Percentiles rank a stretch among this genome's conserved stretches.
Conservation (phyloP, 1,140 invertebrate species). For the Parapsyche elsis region DNA sequence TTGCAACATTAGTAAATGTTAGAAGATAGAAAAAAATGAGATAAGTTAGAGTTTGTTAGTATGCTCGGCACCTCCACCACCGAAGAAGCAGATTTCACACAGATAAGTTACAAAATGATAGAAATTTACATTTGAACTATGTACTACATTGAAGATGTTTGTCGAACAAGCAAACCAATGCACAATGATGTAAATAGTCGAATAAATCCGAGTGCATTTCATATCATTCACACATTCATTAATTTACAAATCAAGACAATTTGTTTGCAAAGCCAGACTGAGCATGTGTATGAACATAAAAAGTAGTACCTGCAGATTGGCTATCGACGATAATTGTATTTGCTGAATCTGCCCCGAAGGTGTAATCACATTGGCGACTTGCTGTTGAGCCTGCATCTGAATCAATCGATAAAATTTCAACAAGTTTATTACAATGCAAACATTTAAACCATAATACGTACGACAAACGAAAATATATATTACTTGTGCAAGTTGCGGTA, state of each 20-base stretch:
- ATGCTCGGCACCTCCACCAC: background rate
- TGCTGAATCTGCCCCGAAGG: constrained; percentile 89
- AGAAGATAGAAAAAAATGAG: background rate
- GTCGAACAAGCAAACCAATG: too few species aligned
- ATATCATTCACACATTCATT: too few species aligned
- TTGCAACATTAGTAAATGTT: constrained; percentile 22
- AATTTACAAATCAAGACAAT: too few species aligned
- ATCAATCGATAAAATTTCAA: constrained; percentile 29
- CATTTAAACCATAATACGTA: background rate
- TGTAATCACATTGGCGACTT: constrained; percentile 87
- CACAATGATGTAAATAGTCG: too few species aligned
- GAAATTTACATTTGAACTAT: background rate
- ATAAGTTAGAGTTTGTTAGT: background rate
- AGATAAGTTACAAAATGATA: too few species aligned
- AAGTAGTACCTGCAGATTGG: constrained; percentile 70
- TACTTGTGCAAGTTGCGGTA: constrained; percentile 79
- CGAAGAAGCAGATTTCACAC: background rate
- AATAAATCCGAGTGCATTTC: too few species aligned
- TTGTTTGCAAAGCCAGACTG: too few species aligned
- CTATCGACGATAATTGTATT: constrained; percentile 78
- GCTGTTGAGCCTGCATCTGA: constrained; percentile 70
- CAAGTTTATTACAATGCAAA: constrained; percentile 38
- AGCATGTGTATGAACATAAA: too few species aligned
- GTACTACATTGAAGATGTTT: too few species aligned
- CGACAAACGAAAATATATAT: background rate